phyloP scores from a whole-genome alignment of 2,888 invertebrate genomes.

The Cataglyphis livida region DNA sequence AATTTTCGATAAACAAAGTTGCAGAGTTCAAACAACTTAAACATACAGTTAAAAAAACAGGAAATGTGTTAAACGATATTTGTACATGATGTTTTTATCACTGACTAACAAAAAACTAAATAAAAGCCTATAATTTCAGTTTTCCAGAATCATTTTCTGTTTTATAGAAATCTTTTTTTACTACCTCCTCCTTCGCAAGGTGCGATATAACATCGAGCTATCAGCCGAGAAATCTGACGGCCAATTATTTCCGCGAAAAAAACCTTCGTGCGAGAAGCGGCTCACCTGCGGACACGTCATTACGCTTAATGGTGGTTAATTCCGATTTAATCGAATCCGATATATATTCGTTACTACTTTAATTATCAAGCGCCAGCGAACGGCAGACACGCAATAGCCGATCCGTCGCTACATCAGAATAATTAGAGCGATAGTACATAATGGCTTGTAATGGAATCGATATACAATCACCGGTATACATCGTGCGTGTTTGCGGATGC shows the following conservation, averaged over 20 bases:
- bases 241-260: conserved; percentile 14
- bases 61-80: not conserved
- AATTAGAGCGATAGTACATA: conserved; percentile 69
- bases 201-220: not conserved
- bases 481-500: conserved; percentile 49
- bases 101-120: conserved; percentile 5
- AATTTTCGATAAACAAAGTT: conserved; percentile 46
- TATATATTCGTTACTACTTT: conserved; percentile 65
- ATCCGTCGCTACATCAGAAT: conserved; percentile 61
- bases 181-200: not conserved
- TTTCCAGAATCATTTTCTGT: not conserved
- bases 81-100: not conserved
- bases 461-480: conserved; percentile 52
- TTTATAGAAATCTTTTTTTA: not conserved
- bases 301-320: conserved; percentile 60
- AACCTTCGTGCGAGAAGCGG: conserved; percentile 14
- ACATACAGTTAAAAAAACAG: not conserved
- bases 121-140: not conserved
- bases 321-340: conserved; percentile 64
- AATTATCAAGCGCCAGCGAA: conserved; percentile 54
- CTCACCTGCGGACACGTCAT: conserved; percentile 24
- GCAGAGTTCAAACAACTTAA: conserved; percentile 25
- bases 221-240: not conserved
- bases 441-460: conserved; percentile 62
- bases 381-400: not conserved